Conservation (phyloP, 2,797 vertebrate genomes). For the Eulemur mongoz region DNA sequence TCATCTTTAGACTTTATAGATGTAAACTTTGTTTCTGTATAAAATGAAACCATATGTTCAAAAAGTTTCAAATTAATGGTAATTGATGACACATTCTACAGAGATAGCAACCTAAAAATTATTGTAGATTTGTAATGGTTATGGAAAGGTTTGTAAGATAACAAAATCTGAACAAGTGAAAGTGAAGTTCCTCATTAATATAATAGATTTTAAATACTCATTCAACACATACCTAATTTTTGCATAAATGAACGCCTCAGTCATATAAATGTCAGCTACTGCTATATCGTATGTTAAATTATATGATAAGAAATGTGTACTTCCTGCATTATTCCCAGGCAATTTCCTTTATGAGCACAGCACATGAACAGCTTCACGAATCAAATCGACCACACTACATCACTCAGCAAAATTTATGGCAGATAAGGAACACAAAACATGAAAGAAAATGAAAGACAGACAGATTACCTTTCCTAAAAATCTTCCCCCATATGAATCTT, state of each 20-base stretch:
- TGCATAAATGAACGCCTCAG: not conserved
- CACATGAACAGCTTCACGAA: not conserved
- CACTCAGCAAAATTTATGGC: conserved; percentile 55
- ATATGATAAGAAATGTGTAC: not conserved
- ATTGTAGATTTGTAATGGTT: not conserved
- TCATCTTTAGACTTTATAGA: not conserved
- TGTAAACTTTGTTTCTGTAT: not conserved
- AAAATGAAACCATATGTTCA: not conserved
- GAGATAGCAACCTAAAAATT: not conserved
- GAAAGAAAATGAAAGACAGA: conserved; percentile 72
- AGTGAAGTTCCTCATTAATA: not conserved
- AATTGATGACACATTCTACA: not conserved
- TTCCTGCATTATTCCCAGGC: not conserved
- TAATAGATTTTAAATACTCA: not conserved
- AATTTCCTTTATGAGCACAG: not conserved
- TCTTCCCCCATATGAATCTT: conserved; percentile 67
- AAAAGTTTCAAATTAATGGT: not conserved
- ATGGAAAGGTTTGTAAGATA: not conserved
- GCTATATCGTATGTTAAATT: not conserved
- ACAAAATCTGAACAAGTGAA: not conserved
- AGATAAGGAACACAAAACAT: conserved; percentile 57
- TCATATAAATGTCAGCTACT: not conserved
- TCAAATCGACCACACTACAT: not conserved
- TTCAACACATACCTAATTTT: not conserved
- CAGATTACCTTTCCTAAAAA: conserved; percentile 48